These are phyloP conservation scores for Heliangelus exortis DNA, from an alignment of 2,797 vertebrate species.

Conservation along the genomic window DNA sequence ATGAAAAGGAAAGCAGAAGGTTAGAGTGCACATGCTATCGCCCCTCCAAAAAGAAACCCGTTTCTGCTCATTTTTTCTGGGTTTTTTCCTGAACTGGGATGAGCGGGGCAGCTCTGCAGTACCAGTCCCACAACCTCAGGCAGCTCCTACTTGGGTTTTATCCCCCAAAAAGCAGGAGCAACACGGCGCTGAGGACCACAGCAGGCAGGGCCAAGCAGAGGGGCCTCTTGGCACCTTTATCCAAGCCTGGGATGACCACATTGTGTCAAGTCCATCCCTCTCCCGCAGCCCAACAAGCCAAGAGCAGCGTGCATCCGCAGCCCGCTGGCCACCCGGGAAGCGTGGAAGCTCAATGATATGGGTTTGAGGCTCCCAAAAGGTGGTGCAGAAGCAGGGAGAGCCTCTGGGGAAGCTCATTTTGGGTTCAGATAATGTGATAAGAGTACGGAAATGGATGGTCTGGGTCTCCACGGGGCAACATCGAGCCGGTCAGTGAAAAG, in stretches of 20 bases:
- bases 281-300: constrained; percentile 33
- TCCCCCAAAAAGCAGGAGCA: not conserved
- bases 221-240: not conserved
- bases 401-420: not conserved
- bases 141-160: not conserved
- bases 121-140: not conserved
- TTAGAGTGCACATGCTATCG: constrained; percentile 79
- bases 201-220: not conserved
- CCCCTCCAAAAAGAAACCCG: constrained; percentile 51
- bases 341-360: constrained; percentile 46
- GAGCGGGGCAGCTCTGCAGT: constrained; percentile 17
- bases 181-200: not conserved
- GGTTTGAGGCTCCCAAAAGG: not conserved
- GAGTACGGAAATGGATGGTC: not conserved
- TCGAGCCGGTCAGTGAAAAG: not conserved
- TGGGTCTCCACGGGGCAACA: not conserved
- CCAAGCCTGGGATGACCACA: not conserved
- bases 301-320: not conserved
- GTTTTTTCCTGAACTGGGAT: not conserved
- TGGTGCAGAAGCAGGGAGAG: not conserved
- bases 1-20: constrained; percentile 88
- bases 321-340: not conserved
- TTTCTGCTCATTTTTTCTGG: not conserved
- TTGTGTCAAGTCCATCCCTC: not conserved
- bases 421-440: not conserved